Evolutionary conservation across 1,140 invertebrate genomes (phyloP), one percentile per base, ranked within the genome.

Genomic region (Venustaconcha ellipsiformis): DNA sequence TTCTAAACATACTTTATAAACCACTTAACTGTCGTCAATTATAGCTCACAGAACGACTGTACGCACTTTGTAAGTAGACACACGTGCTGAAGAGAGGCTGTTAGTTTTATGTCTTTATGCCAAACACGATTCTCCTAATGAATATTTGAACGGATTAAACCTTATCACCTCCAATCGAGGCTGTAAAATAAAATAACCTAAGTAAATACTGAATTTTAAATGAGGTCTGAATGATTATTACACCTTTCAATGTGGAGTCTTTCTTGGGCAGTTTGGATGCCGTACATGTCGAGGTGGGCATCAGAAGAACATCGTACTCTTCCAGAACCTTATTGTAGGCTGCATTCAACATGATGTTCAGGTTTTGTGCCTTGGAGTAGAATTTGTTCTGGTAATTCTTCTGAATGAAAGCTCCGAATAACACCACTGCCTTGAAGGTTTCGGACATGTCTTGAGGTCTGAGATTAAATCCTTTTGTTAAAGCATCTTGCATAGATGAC

Each of bases 231-330:
- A 37, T 37, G 30, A 37, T 48, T 48, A 48, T 0, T 48, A 48
- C 12, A 64, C 62, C 48, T 15, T n/a, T 15, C 20, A 68, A 5
- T 6, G 69, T 57, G 0, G 67, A 64, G n/a, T 64, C 56, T 48
- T 37, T 62, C 37, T 55, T 80, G 1, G 83, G 82, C 14, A 86
- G 71, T 65, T 79, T 73, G 0, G 75, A 30, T 56, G 84, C 69
- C 57, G 67, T 67, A 59, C 68, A 80, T 12, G 83, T 76, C 14
- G 83, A 26, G 0, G 86, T 87, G 26, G 86, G 86, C 81, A 85
- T 83, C 48, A 85, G 71, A 6, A 86, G 70, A 48, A 83, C 82
- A 65, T 86, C 84, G 75, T 79, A 83, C 64, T 78, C 76, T 57
- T 76, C 59, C 18, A 86, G 66, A 3, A 78, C 78, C 15, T 76